phyloP scores from a whole-genome alignment of 2,888 invertebrate species.

The Papilio gigon region DNA sequence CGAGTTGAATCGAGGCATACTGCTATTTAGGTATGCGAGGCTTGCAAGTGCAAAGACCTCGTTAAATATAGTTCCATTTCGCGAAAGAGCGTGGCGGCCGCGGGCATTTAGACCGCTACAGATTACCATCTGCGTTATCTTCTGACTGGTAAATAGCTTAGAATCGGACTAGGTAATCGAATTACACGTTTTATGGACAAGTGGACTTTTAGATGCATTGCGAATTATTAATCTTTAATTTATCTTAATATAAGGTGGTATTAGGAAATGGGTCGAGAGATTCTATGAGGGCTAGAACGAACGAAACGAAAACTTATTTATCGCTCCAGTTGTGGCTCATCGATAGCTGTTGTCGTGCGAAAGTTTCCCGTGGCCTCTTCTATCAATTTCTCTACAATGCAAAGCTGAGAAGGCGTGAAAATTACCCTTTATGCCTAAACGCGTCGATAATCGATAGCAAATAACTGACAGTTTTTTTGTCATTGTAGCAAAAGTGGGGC shows the following conservation, averaged over 20 bases:
- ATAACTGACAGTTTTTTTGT: conserved; percentile 58
- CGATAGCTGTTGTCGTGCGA: conserved; percentile 79
- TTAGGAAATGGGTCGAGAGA: neutral
- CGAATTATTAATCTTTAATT: conserved; percentile 34
- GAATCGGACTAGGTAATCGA: conserved; percentile 28
- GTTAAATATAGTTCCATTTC: conserved; percentile 27
- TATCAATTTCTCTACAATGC: conserved; percentile 61
- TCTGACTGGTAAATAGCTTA: conserved; percentile 31
- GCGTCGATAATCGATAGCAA: conserved; percentile 70
- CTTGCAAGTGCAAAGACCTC: conserved; percentile 41
- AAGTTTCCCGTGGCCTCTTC: conserved; percentile 65
- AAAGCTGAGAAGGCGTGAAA: conserved; percentile 64
- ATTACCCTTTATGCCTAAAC: conserved; percentile 65
- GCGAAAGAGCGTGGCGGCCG: conserved; percentile 18
- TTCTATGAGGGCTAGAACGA: conserved; percentile 47
- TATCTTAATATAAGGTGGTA: neutral
- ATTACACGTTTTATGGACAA: conserved; percentile 21
- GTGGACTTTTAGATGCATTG: conserved; percentile 22
- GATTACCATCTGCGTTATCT: conserved; percentile 29
- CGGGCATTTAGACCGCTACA: conserved; percentile 13
- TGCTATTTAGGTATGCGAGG: conserved; percentile 51
- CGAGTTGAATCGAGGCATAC: conserved; percentile 64
- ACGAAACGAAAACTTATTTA: conserved; percentile 62
- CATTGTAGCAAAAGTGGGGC: conserved; percentile 60
- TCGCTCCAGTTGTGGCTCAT: conserved; percentile 74